Evolutionary conservation across 2,888 invertebrate genomes (phyloP), one percentile per base, ranked within the genome.

Genomic region (Cantharis rustica): DNA sequence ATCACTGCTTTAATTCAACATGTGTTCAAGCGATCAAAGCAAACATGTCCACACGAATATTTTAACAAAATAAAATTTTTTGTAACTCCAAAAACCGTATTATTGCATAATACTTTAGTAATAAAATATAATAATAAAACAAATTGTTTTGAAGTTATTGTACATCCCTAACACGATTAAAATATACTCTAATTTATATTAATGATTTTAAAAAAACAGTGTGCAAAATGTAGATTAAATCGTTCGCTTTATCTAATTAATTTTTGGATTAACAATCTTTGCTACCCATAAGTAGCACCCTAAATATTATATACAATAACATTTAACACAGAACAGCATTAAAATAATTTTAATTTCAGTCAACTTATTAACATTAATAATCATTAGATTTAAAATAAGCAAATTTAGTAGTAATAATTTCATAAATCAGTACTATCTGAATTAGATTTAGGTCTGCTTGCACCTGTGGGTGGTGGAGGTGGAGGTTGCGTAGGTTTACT

Each of bases 401-500:
- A 80, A 79, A 78, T 79, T 82, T 82, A 82, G 79, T 81, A 80
- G 76, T 47, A 62, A 78, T 73, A 66, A 68, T 66, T 17, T 85
- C 84, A 88, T 81, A 88, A 86, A 81, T 88, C 86, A 73, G 88
- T 88, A 82, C 87, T 88, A 73, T 88, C 87, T 16, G 82, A 76
- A 47, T 84, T 84, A 9, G 83, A 77, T 78, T 84, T 84, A 16
- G 81, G 75, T 79, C 80, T 79, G 64, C 61, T 79, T 26, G 75
- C 73, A 62, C 70, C 81, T 23, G 81, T 77, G 1, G 88, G 88
- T n/a, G 88, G 88, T 16, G 88, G 88, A 17, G 89, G 89, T 10
- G 89, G 89, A 16, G 89, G 89, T 74, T 88, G 86, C 15, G 88
- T 87, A 4, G 88, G 88, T 81, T 88, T 88, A 79, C 84, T 87